Percentiles rank a stretch among this genome's conserved stretches.
Conservation (phyloP, 2,888 invertebrate species). For the Tenthredo mesomela region DNA sequence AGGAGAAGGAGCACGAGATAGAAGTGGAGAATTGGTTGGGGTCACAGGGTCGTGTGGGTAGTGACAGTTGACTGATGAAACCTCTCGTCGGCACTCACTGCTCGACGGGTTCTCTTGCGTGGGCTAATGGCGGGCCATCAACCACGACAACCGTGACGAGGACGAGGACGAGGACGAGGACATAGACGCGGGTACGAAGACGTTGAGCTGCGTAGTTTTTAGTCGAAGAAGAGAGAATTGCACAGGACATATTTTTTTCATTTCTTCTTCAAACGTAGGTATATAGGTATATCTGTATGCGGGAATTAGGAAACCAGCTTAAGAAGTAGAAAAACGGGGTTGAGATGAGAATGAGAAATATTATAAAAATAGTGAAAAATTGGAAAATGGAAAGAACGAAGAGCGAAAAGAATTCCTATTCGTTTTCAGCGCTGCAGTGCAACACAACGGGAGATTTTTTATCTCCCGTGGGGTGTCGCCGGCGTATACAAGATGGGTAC, state of each 20-base stretch:
- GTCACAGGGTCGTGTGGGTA: constrained; percentile 60
- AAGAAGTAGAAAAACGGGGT: neutral
- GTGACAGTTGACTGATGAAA: constrained; percentile 71
- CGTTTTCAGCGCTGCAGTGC: neutral
- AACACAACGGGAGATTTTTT: constrained; percentile 5
- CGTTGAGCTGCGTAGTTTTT: neutral
- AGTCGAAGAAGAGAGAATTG: neutral
- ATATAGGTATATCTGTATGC: too few species aligned
- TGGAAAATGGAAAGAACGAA: neutral
- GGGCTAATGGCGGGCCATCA: constrained; percentile 49
- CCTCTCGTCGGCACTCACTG: constrained; percentile 55
- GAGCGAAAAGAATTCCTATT: neutral
- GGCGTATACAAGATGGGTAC: neutral
- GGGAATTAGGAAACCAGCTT: neutral
- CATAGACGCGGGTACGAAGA: neutral
- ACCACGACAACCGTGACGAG: constrained; percentile 37
- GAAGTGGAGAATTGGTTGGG: constrained; percentile 24
- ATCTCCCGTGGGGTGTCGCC: constrained; percentile 38
- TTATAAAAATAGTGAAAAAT: neutral
- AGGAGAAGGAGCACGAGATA: constrained; percentile 31
- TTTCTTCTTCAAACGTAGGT: neutral
- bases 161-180: constrained; percentile 2
- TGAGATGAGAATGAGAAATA: neutral
- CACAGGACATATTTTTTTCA: neutral
- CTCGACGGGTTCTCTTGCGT: constrained; percentile 46